Evolutionary conservation across 2,113 vertebrate genomes (phyloP), one percentile per base, ranked within the genome.

Genomic region (Xiphophorus maculatus): DNA sequence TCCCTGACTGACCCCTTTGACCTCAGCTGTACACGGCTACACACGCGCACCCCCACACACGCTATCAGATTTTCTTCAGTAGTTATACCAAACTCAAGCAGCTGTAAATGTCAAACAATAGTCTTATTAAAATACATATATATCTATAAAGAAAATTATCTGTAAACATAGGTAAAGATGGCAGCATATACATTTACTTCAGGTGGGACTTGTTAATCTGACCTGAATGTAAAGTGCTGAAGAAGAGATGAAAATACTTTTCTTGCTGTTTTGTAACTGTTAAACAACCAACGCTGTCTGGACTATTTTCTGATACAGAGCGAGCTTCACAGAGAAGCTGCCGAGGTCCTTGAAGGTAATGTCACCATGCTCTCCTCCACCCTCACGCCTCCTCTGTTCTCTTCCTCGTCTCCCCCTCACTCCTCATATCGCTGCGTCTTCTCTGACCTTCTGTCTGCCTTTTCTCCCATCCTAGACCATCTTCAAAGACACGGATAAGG

Each of bases 301-400:
- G 19, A 10, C 28, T 60, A 14, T 2, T 66, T 11, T 69, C 10
- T 0, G 19, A 30, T 44, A 27, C 22, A 66, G 19, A 35, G 70
- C 65, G 1, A 19, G 35, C 73, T 65, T 75, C 19, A 37, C 71
- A 51, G 15, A 29, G 75, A 88, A 77, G 63, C 60, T 19, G 35
- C 5, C 22, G 65, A 89, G 73, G 80, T 72, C 60, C 51, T 61
- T 64, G 35, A 78, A 73, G 74, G 65, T 82, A 84, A 90, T 93
- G 91, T 94, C 92, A 93, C 84, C 73, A 75, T 92, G 91, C 84
- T 90, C 89, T 89, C 78, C 84, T 70, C 72, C 63, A 71, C 66
- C 29, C 71, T 3, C 15, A 13, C 71, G 10, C 71, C 27, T 12
- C 63, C 68, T 14, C 73, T 60, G 51, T 48, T n/a, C 74, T 51